A percentile compares a stretch with the other conserved stretches of the same genome.
These are phyloP conservation scores for Trimorus sp. DNA, from an alignment of 2,888 invertebrate genomes.

Conservation along the genomic window DNA sequence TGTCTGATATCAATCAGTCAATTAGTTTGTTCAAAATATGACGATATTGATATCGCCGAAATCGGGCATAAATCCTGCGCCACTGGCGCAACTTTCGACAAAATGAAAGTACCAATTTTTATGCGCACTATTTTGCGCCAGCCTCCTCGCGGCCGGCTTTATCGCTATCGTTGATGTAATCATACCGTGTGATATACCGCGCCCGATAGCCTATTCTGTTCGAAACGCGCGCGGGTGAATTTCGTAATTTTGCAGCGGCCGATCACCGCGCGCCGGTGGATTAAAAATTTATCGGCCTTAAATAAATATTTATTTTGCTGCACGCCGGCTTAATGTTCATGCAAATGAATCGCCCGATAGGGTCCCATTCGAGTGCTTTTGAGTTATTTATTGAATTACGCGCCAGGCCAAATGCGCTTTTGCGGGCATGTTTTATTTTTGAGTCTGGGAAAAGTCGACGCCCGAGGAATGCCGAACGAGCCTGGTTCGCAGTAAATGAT, in stretches of 20 bases:
- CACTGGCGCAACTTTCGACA: too few species aligned
- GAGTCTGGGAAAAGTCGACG: slow-evolving; percentile 24
- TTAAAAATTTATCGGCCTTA: slow-evolving; percentile 49
- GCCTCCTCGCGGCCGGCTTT: slow-evolving; percentile 1
- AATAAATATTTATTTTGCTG: slow-evolving; percentile 45
- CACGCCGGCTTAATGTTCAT: slow-evolving; percentile 31
- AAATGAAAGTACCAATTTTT: too few species aligned
- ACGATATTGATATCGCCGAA: too few species aligned
- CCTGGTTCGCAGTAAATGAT: slow-evolving; percentile 6
- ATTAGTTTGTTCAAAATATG: too few species aligned
- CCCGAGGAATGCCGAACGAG: slow-evolving; percentile 9
- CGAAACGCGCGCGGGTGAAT: neutral
- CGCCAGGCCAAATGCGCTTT: neutral
- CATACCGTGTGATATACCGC: slow-evolving; percentile 27
- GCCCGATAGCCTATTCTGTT: slow-evolving; percentile 33
- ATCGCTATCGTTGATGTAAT: slow-evolving; percentile 38
- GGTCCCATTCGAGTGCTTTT: slow-evolving; percentile 15
- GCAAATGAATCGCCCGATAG: slow-evolving; percentile 29
- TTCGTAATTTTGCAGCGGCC: too few species aligned
- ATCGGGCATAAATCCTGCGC: too few species aligned
- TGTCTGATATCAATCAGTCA: too few species aligned
- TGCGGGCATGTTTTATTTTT: slow-evolving; percentile 31
- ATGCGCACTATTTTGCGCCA: slow-evolving; percentile 1
- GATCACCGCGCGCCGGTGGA: slow-evolving; percentile 2
- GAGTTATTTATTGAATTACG: slow-evolving; percentile 43